Conservation (phyloP, 2,113 vertebrate species). For the Corynorhinus townsendii region DNA sequence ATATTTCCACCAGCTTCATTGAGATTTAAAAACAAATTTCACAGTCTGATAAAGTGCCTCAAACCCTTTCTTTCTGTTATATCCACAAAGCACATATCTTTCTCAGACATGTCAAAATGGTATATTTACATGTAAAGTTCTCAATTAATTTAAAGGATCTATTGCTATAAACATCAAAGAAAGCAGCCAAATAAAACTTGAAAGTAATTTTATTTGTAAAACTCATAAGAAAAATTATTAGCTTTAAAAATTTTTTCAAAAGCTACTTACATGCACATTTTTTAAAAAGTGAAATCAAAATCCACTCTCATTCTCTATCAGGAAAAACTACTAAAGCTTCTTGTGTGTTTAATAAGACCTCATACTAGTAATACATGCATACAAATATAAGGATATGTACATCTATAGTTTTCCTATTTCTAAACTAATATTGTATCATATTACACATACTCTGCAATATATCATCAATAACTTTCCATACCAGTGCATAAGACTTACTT, state of each 20-base stretch:
- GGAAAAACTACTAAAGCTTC: neutral
- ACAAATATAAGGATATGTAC: neutral
- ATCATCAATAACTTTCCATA: neutral
- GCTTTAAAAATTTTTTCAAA: neutral
- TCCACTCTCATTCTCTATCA: neutral
- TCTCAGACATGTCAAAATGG: neutral
- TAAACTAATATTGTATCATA: neutral
- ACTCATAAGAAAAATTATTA: neutral
- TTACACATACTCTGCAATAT: neutral
- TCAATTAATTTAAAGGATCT: neutral
- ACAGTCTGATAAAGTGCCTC: neutral
- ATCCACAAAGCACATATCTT: neutral
- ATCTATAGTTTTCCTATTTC: neutral
- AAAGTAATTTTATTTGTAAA: constrained; percentile 26
- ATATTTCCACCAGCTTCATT: constrained; percentile 15
- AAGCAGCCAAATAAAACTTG: neutral
- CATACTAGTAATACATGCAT: neutral
- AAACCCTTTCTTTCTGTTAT: neutral
- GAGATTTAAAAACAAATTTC: neutral
- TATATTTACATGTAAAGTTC: neutral
- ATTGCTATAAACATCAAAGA: neutral
- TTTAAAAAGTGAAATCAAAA: neutral
- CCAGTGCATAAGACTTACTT: neutral
- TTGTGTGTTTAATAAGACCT: neutral
- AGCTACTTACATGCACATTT: neutral